Evolutionary conservation across 1,140 invertebrate species (phyloP), one percentile per base, ranked within the genome.

Genomic region (Dinoponera quadriceps): DNA sequence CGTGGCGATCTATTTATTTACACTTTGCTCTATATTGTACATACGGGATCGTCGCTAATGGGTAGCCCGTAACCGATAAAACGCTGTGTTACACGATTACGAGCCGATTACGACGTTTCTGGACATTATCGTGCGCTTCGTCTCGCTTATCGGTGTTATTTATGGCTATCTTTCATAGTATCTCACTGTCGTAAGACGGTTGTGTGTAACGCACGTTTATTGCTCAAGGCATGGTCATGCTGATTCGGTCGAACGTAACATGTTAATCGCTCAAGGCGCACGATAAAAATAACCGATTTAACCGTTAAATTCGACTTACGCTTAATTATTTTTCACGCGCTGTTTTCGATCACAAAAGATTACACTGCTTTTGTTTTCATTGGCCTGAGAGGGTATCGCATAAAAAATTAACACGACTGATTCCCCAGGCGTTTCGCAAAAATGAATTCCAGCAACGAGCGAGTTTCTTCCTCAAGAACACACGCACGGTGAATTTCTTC

Each of bases 1-100:
- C n/a, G n/a, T 71, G 44, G 54, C 20, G 62, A 33, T 33, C 83
- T 73, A 60, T 85, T 86, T 75, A 54, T 3, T 48, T 29, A 3
- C 3, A 54, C 5, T 51, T 0, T 13, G n/a, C 2, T 49, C 2
- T 18, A 22, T 14, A 44, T 25, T 49, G 11, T 33, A 33, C 9
- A 49, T 20, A n/a, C 11, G 16, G 18, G 38, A 72, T 27, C 20
- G 22, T 54, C 14, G n/a, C 0, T 18, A 48, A 72, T n/a, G 7
- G 38, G 4, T 14, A 13, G n/a, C 27, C 11, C 4, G 7, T 13
- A 0, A 16, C 7, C 11, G 22, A 59, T 48, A 68, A 73, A 14
- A 54, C 25, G 7, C 20, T 44, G 74, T 38, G 16, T 49, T 63
- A 20, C 5, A 11, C 44, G 25, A 27, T 51, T 51, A 60, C 25